phyloP scores from a whole-genome alignment of 1,140 invertebrate genomes.

The Platyura marginata region DNA sequence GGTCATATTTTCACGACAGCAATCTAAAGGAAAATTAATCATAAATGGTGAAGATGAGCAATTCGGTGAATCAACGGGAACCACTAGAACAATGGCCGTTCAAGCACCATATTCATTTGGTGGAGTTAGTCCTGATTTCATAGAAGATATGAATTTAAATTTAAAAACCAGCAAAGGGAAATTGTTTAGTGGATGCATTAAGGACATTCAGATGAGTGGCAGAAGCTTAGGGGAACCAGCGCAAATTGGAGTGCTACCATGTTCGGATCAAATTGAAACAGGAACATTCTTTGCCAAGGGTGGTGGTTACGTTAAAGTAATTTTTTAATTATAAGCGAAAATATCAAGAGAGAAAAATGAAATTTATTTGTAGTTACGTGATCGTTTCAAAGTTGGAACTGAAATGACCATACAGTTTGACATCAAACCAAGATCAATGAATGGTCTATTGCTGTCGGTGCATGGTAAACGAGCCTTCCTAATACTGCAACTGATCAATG shows the following conservation, averaged over 20 bases:
- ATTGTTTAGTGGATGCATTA: constrained; percentile 75
- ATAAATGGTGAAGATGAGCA: constrained; percentile 27
- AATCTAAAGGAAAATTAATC: constrained; percentile 38
- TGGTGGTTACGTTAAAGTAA: constrained; percentile 24
- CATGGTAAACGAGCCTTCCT: constrained; percentile 66
- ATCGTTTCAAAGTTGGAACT: constrained; percentile 59
- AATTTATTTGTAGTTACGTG: constrained; percentile 27
- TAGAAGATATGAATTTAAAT: constrained; percentile 9
- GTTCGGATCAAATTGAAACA: constrained; percentile 63
- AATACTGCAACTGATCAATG: constrained; percentile 74
- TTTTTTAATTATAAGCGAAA: constrained; percentile 6
- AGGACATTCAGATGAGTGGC: constrained; percentile 56
- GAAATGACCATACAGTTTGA: constrained; percentile 68
- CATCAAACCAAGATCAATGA: constrained; percentile 67
- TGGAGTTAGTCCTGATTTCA: constrained; percentile 30
- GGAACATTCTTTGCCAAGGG: constrained; percentile 72
- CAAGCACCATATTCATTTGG: constrained; percentile 62
- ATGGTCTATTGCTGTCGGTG: constrained; percentile 65
- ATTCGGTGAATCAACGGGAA: constrained; percentile 30
- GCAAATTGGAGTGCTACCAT: constrained; percentile 46
- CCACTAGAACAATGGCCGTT: constrained; percentile 37
- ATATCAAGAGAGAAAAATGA: neutral
- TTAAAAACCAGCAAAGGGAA: constrained; percentile 8
- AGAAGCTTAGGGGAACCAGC: constrained; percentile 37
- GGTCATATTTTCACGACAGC: constrained; percentile 37